A percentile compares a stretch with the other conserved stretches of the same genome.
Evolutionary conservation across 2,797 vertebrate genomes (phyloP).

Genomic region (Distichodus sexfasciatus): DNA sequence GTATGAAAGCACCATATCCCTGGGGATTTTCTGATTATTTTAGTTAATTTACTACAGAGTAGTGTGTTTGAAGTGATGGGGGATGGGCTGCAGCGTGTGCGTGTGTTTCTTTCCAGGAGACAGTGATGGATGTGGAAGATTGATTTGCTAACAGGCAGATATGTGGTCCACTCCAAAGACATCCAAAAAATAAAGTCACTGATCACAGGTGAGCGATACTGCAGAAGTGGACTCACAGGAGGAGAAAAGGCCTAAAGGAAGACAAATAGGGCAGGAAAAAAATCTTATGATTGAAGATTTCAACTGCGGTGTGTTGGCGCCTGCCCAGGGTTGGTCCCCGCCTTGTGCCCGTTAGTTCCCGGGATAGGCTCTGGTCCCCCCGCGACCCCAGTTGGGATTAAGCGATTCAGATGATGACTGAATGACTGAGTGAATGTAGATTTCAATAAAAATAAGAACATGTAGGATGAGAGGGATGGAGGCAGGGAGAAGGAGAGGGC

Average conservation of each 20-base stretch:
- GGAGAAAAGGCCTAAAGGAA: neutral
- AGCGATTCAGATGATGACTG: too few species aligned
- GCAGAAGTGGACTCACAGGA: neutral
- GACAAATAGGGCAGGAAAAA: too few species aligned
- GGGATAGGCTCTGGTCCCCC: too few species aligned
- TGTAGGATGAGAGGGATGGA: neutral
- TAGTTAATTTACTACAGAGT: neutral
- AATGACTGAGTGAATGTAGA: neutral
- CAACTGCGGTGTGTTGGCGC: too few species aligned
- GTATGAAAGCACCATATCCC: neutral
- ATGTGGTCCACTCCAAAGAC: neutral
- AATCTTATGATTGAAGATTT: too few species aligned
- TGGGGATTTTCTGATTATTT: conserved; percentile 1
- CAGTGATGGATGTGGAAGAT: conserved; percentile 5
- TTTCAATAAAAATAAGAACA: neutral
- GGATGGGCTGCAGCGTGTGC: neutral
- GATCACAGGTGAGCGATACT: neutral
- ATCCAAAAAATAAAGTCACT: conserved; percentile 3
- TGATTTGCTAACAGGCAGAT: neutral
- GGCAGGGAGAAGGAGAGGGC: neutral
- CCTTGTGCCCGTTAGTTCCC: too few species aligned
- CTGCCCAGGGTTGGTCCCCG: neutral
- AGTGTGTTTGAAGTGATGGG: neutral
- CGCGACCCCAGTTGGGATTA: too few species aligned
- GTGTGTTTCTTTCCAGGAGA: conserved; percentile 3